A percentile compares a stretch with the other conserved stretches of the same genome.
phyloP scores from a whole-genome alignment of 2,888 invertebrate genomes.

The Ochropleura plecta region DNA sequence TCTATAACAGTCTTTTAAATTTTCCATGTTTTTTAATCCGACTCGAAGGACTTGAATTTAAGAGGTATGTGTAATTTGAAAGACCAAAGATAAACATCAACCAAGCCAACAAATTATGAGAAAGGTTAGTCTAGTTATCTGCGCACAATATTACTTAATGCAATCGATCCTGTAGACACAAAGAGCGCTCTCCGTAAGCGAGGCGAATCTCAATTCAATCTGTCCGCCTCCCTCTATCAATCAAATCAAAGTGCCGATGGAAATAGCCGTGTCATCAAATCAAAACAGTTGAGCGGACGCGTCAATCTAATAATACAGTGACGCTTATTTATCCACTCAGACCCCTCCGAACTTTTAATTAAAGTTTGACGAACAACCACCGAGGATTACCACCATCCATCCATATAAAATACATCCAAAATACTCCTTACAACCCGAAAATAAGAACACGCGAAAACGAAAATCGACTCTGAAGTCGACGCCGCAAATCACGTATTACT shows the following conservation, averaged over 20 bases:
- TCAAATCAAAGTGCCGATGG: constrained; percentile 57
- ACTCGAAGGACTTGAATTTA: constrained; percentile 3
- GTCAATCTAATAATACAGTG: constrained; percentile 62
- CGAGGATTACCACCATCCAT: constrained; percentile 59
- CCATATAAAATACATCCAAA: constrained; percentile 68
- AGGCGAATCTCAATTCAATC: constrained; percentile 59
- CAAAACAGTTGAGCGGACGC: constrained; percentile 56
- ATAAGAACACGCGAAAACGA: constrained; percentile 69
- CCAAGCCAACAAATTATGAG: too few species aligned
- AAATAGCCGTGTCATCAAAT: constrained; percentile 64
- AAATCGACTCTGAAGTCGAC: constrained; percentile 78
- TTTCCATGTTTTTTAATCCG: neutral
- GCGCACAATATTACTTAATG: neutral
- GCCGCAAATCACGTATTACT: constrained; percentile 88
- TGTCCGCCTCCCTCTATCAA: constrained; percentile 55
- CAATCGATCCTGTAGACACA: constrained; percentile 44
- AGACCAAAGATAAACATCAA: neutral
- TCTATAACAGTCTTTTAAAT: neutral
- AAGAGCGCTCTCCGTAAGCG: constrained; percentile 51
- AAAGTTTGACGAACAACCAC: constrained; percentile 78
- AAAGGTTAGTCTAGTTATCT: neutral
- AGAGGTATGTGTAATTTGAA: neutral
- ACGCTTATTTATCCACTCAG: constrained; percentile 58
- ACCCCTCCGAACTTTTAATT: constrained; percentile 79
- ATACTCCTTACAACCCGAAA: constrained; percentile 69